These are phyloP conservation scores for Xenopus borealis DNA, from an alignment of 2,113 vertebrate species.

Conservation along the genomic window DNA sequence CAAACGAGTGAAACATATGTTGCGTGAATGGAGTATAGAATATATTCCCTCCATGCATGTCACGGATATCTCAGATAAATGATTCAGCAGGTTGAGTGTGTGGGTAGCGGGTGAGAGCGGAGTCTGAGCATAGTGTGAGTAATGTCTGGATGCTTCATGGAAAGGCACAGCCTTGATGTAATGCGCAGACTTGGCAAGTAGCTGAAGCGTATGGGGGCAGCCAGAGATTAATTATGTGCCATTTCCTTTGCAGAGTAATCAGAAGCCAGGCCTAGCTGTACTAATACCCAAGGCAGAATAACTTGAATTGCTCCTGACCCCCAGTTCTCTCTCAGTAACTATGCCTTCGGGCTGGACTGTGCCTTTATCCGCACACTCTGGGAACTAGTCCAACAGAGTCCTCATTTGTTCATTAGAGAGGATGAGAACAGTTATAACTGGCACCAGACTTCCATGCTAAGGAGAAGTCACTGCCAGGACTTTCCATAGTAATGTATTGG, in stretches of 20 bases:
- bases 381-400: background rate
- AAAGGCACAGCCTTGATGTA: background rate
- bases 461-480: no score
- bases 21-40: background rate
- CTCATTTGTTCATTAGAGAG: no score
- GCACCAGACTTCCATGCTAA: no score
- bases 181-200: background rate
- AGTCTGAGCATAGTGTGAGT: background rate
- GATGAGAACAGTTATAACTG: no score
- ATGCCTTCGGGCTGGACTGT: background rate
- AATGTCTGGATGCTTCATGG: background rate
- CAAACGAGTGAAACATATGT: background rate
- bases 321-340: background rate
- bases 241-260: background rate
- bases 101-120: background rate
- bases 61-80: background rate
- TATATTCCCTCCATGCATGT: background rate
- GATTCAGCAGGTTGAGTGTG: background rate
- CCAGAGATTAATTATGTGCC: background rate
- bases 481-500: no score
- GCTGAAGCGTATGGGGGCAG: background rate
- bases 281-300: background rate
- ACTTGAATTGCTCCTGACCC: background rate
- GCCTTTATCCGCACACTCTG: background rate
- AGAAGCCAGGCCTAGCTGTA: background rate